Evolutionary conservation across 2,888 invertebrate genomes (phyloP), one percentile per base, ranked within the genome.

Genomic region (Thecophora atra): DNA sequence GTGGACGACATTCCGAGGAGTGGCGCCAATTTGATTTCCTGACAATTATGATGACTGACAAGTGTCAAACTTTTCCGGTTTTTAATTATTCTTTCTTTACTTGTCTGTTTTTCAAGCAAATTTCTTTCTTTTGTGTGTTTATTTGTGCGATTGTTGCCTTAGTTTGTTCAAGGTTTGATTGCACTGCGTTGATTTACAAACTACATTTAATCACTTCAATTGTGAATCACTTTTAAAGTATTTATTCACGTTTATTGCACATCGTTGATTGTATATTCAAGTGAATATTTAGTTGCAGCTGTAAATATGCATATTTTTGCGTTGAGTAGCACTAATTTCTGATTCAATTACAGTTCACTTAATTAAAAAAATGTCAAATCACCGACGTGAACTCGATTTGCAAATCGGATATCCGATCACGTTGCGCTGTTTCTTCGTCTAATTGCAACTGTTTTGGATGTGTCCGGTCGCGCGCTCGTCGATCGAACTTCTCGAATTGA

Each of bases 1-100:
- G 70, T 70, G 64, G 85, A 84, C 74, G 87, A 87, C 86, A 87
- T 86, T 77, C 76, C 85, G 68, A 72, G 72, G 58, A 58, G 64
- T 60, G 77, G 77, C 80, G 84, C 83, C 83, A 83, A 83, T 80
- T 79, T 79, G 81, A 69, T 15, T 28, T 66, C 21, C 24, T 51
- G 26, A 37, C 42, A 56, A 52, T 54, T 3, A 17, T 19, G 51
- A 30, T 60, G 60, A 30, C n/a, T 2, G n/a, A 62, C 62, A 24
- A 26, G 15, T 28, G 5, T 26, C 26, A n/a, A n/a, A 30, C 30
- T 24, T 21, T 54, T 13, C 7, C 30, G 2, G 7, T 24, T 51
- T 37, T 15, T 44, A 24, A 19, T 4, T 26, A 5, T 3, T 47
- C 24, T n/a, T 3, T 64, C 44, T 26, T 37, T 37, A 37, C 2